Evolutionary conservation across 2,113 vertebrate genomes (phyloP).

Genomic region (Empidonax traillii): DNA sequence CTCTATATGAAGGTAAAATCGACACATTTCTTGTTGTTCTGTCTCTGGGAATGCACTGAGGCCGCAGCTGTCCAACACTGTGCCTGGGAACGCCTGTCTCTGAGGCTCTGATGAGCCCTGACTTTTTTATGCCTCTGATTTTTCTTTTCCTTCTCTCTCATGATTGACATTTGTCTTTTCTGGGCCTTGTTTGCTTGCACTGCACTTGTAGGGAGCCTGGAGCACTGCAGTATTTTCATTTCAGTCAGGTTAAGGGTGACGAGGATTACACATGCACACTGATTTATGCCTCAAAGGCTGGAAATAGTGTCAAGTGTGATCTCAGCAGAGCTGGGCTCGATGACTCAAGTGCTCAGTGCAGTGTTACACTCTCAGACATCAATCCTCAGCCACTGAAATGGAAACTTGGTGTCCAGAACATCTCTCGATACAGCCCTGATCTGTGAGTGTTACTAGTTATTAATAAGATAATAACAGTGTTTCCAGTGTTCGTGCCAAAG

Average conservation of each 20-base stretch:
- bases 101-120: background rate
- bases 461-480: conserved; percentile 24
- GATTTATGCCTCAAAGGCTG: conserved; percentile 64
- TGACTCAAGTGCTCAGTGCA: background rate
- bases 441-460: conserved; percentile 14
- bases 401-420: conserved; percentile 12
- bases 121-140: conserved; percentile 7
- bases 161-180: conserved; percentile 64
- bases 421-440: background rate
- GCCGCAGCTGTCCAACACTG: background rate
- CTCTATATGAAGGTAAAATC: background rate
- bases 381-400: conserved; percentile 6
- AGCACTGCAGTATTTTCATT: conserved; percentile 44
- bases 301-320: conserved; percentile 63
- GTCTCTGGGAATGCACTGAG: background rate
- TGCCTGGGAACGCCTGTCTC: background rate
- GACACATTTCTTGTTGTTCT: background rate
- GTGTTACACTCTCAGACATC: conserved; percentile 36
- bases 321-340: conserved; percentile 46
- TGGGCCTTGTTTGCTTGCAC: conserved; percentile 21
- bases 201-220: conserved; percentile 26
- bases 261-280: conserved; percentile 65
- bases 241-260: conserved; percentile 60
- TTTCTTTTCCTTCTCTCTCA: background rate
- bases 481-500: background rate